Evolutionary conservation across 2,888 invertebrate species (phyloP).

Genomic region (Drosophila engyochracea): DNA sequence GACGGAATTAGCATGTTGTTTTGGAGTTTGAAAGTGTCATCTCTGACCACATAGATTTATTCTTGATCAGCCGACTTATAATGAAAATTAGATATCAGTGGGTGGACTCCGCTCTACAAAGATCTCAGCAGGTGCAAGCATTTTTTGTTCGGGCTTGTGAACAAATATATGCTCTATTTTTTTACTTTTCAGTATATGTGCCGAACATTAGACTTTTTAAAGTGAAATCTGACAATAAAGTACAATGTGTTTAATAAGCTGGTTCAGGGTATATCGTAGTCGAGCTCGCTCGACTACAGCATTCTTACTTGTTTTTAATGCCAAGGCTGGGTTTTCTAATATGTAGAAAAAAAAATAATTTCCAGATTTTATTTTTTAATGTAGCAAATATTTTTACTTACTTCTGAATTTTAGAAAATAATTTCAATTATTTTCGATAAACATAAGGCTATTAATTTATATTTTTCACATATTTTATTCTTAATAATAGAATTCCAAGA

Average conservation of each 20-base stretch:
- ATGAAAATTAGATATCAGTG: background rate
- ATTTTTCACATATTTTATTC: background rate
- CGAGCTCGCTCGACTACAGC: background rate
- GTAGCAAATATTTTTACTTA: accelerated
- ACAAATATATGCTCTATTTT: no score
- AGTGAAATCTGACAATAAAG: background rate
- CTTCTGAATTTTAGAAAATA: background rate
- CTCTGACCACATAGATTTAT: background rate
- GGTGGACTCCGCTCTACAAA: background rate
- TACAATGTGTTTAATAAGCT: background rate
- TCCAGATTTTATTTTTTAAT: background rate
- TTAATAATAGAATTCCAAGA: no score
- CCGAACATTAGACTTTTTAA: background rate
- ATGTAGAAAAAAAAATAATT: background rate
- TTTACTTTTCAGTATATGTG: no score
- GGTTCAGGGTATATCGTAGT: background rate
- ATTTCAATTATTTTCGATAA: background rate
- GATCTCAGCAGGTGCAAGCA: no score
- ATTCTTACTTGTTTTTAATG: background rate
- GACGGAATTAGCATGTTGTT: background rate
- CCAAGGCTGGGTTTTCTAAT: accelerated
- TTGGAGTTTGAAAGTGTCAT: background rate
- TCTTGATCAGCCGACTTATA: background rate
- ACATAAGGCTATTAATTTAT: background rate
- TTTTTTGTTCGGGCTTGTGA: background rate